Evolutionary conservation across 1,140 invertebrate genomes (phyloP), one percentile per base, ranked within the genome.

Genomic region (Drosophila tristis): DNA sequence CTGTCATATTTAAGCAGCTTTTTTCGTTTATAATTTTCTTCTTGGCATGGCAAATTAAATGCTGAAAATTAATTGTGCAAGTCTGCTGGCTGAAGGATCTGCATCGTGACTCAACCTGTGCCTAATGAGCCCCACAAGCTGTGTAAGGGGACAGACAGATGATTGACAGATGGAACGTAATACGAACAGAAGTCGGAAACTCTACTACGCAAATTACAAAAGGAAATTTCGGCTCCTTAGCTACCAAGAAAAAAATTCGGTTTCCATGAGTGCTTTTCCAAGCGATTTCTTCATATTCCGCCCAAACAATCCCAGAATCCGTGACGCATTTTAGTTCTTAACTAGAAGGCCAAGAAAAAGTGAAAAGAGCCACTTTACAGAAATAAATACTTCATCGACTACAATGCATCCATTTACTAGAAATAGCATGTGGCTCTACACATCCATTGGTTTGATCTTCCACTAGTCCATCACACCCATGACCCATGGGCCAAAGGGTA

Each of bases 41-140:
- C 39, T 63, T 70, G 65, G 71, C 81, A 48, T 85, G 66, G 77
- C 66, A 70, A 86, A 84, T 84, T 64, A 74, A 76, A 84, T 85
- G 76, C 57, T 54, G 23, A 74, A 51, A 63, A 78, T 74, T 70
- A 70, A 84, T 79, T 82, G 80, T 81, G 79, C 80, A 81, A 82
- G 74, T 81, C 58, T 72, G 59, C 58, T 76, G n/a, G 57, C 66
- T 56, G 42, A 66, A 64, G 62, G 62, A 60, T 53, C 55, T 45
- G 48, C 31, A 15, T 16, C 20, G 23, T 16, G 8, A 11, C 55
- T 31, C 26, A 26, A 43, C 4, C 6, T 29, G 16, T 57, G 15
- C 44, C 16, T 55, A 64, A 58, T 58, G 15, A 45, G 25, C 8
- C 51, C 39, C 11, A 23, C 5, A 43, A 45, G 2, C 29, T 39